A percentile compares a stretch with the other conserved stretches of the same genome.
Conservation (phyloP, 2,888 invertebrate species). For the Nesidiocoris tenuis region DNA sequence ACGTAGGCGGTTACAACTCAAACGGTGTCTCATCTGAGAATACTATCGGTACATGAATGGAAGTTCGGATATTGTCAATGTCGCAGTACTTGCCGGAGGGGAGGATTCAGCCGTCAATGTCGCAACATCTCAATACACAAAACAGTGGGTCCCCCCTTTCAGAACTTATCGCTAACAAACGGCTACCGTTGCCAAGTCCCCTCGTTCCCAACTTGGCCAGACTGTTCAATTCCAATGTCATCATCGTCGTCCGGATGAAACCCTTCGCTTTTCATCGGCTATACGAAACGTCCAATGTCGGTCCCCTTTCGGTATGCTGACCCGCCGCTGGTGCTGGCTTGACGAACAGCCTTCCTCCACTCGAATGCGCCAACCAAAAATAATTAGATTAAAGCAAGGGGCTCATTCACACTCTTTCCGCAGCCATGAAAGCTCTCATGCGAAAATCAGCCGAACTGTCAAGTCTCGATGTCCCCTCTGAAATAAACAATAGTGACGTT, state of each 20-base stretch:
- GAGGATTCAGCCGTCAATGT: not conserved
- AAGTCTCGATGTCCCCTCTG: not conserved
- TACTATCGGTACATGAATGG: no score
- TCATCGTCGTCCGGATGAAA: not conserved
- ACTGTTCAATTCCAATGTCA: not conserved
- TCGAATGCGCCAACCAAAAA: slow-evolving; percentile 2
- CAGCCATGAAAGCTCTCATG: not conserved
- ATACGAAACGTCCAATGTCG: not conserved
- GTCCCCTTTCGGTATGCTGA: not conserved
- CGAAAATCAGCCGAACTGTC: not conserved
- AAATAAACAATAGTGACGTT: not conserved
- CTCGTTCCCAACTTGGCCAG: not conserved
- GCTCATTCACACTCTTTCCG: not conserved
- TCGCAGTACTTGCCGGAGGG: not conserved
- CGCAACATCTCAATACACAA: not conserved
- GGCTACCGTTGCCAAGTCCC: not conserved
- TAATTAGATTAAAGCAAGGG: not conserved
- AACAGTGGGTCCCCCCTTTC: not conserved
- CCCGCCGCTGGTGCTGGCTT: not conserved
- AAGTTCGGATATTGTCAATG: not conserved
- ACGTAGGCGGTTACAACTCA: no score
- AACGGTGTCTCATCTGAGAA: no score
- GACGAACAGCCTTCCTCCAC: not conserved
- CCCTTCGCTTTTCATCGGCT: not conserved
- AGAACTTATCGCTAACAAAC: not conserved